A percentile compares a stretch with the other conserved stretches of the same genome.
phyloP scores from a whole-genome alignment of 2,888 invertebrate genomes.

The Ellobium chinense region DNA sequence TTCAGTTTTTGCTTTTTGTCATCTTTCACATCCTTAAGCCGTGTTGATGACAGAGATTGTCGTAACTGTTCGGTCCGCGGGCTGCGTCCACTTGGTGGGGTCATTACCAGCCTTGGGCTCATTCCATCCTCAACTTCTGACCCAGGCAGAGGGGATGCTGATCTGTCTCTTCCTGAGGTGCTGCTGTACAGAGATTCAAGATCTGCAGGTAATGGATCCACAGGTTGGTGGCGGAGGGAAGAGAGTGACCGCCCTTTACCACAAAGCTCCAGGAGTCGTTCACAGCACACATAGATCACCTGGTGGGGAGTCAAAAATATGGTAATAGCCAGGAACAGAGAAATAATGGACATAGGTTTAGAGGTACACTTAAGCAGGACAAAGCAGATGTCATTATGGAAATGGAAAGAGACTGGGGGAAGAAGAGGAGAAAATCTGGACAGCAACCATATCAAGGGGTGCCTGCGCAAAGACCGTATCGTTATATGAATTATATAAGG shows the following conservation, averaged over 20 bases:
- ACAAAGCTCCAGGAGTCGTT: conserved; percentile 85
- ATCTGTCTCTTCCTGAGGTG: background rate
- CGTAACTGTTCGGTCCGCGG: background rate
- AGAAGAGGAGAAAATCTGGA: too few relatives aligned
- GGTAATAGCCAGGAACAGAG: background rate
- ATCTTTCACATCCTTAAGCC: background rate
- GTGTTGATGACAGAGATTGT: background rate
- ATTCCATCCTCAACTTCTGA: background rate
- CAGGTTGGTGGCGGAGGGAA: conserved; percentile 22
- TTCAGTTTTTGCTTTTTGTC: background rate
- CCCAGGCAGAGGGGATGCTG: background rate
- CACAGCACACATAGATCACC: conserved; percentile 89
- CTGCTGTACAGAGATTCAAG: background rate
- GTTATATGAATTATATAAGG: too few relatives aligned
- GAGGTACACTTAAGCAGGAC: background rate
- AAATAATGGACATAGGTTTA: background rate
- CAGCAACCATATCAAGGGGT: too few relatives aligned
- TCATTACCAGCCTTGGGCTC: background rate
- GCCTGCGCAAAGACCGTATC: background rate
- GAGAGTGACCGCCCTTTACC: conserved; percentile 58
- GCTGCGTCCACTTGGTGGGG: background rate
- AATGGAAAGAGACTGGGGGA: background rate
- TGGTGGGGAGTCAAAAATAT: conserved; percentile 76
- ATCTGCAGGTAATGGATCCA: conserved; percentile 10
- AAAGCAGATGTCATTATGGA: background rate